phyloP scores from a whole-genome alignment of 2,888 invertebrate genomes.

The Ormia ochracea region DNA sequence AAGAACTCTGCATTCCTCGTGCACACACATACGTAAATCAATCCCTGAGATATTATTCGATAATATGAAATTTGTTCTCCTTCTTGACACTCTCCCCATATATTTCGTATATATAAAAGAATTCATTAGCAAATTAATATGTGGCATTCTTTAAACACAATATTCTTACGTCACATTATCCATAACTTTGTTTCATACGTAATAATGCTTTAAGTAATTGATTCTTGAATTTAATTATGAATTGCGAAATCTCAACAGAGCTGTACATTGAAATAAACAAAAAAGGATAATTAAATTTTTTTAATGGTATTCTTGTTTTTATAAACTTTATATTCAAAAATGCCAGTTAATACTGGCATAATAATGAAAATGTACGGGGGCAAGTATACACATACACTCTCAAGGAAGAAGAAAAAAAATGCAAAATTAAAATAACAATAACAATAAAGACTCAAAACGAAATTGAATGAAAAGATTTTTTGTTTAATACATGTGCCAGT shows the following conservation, averaged over 20 bases:
- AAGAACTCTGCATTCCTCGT: no score
- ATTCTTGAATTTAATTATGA: constrained; percentile 28
- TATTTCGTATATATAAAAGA: no score
- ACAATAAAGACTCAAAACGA: neutral
- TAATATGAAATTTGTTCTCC: no score
- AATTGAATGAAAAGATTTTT: constrained; percentile 39
- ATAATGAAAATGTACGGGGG: constrained; percentile 11
- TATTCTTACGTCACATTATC: neutral
- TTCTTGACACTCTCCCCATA: no score
- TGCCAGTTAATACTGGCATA: neutral
- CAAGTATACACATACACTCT: constrained; percentile 17
- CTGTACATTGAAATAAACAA: neutral
- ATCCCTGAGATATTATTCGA: no score
- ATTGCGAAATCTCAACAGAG: neutral
- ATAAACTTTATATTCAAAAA: constrained; percentile 34
- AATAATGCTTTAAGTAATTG: constrained; percentile 29
- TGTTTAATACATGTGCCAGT: neutral
- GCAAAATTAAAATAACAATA: no score
- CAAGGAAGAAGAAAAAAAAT: neutral
- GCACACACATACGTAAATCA: no score
- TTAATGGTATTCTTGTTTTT: neutral
- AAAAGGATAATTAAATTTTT: constrained; percentile 35
- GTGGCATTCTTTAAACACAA: no score
- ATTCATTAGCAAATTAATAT: no score
- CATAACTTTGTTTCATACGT: neutral